Conservation (phyloP, 1,140 invertebrate species). For the Habropoda laboriosa region DNA sequence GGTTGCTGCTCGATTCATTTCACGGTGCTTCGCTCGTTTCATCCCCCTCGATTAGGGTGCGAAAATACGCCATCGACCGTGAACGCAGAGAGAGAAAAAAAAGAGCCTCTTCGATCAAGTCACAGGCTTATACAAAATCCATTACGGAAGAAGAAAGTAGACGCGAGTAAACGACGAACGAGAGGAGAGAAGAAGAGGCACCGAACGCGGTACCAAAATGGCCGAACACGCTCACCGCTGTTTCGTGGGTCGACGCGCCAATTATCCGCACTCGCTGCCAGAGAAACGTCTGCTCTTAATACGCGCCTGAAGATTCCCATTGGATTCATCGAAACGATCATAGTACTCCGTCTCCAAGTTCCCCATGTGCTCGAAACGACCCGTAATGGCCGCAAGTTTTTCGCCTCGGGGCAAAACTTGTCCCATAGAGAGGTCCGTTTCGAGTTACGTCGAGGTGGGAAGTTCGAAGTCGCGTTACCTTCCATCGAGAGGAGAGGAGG, state of each 20-base stretch:
- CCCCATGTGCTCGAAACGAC: constrained; percentile 38
- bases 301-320: constrained; percentile 12
- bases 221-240: neutral
- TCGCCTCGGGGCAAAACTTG: neutral
- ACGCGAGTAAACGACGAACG: too few relatives aligned
- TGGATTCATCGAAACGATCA: constrained; percentile 26
- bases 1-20: constrained; percentile 36
- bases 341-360: neutral
- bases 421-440: neutral
- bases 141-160: neutral
- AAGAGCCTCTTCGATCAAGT: neutral
- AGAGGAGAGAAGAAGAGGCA: constrained; percentile 11
- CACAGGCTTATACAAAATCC: neutral
- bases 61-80: constrained; percentile 29
- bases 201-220: neutral
- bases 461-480: neutral
- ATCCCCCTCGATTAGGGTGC: constrained; percentile 41
- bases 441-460: neutral
- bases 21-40: constrained; percentile 34
- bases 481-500: neutral
- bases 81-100: neutral
- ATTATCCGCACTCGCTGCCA: constrained; percentile 31
- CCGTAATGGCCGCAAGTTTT: constrained; percentile 29
- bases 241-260: constrained; percentile 1
- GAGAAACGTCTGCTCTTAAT: constrained; percentile 24